Percentiles rank a stretch among this genome's conserved stretches.
Conservation (phyloP, 2,797 vertebrate genomes). For the Podargus strigoides region DNA sequence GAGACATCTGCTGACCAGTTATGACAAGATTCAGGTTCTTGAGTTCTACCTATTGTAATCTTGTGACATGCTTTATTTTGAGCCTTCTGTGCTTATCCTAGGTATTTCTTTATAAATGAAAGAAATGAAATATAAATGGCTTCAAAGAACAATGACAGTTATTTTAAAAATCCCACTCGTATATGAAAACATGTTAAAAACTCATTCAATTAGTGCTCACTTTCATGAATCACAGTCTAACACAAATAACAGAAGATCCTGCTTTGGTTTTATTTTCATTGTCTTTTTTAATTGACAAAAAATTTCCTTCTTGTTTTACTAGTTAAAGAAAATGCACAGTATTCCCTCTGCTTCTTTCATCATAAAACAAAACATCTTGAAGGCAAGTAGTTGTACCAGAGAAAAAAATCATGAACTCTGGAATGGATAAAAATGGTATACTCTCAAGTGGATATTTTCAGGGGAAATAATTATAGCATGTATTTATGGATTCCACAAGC, state of each 20-base stretch:
- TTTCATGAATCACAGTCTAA: neutral
- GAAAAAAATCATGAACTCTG: neutral
- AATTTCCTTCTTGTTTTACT: neutral
- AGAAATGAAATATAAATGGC: neutral
- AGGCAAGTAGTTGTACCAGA: neutral
- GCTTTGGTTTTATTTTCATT: neutral
- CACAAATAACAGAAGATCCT: neutral
- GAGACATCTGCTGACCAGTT: conserved; percentile 27
- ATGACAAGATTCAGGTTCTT: conserved; percentile 18
- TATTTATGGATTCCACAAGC: neutral
- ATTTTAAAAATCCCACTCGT: neutral
- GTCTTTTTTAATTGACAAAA: neutral
- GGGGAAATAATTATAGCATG: neutral
- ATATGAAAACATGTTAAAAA: neutral
- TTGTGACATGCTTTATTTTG: conserved; percentile 7
- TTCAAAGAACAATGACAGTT: neutral
- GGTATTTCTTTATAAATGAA: neutral
- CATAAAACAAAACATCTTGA: neutral
- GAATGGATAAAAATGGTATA: neutral
- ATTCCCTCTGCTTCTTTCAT: neutral
- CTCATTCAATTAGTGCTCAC: neutral
- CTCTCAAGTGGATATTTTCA: neutral
- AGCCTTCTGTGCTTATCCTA: neutral
- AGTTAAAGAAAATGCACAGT: neutral
- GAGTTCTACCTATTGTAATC: neutral